Evolutionary conservation across 1,140 invertebrate species (phyloP), one percentile per base, ranked within the genome.

Genomic region (Pseudomyrmex dendroicus): DNA sequence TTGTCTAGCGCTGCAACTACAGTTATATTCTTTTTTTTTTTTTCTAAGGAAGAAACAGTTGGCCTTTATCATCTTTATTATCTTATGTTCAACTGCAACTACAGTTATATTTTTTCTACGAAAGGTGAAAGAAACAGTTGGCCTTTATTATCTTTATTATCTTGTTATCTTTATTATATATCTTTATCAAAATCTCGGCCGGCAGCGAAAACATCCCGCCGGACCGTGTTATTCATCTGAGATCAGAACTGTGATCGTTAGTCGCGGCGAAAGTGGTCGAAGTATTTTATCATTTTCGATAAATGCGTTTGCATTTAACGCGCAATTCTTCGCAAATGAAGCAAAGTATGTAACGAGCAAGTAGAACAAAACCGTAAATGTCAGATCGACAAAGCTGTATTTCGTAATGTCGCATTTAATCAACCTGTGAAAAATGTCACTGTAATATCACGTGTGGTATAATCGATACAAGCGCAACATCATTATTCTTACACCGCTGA

Each of bases 1-100:
- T 86, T 86, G 84, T 84, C 56, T 63, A 46, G n/a, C n/a, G 22
- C 57, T 59, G 52, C 22, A 15, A 44, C 54, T 46, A 82, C 82
- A 78, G 84, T 87, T 87, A 87, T 35, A 35, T 35, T 2, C 5
- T 5, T 35, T 2, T 35, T 5, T 35, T 35, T 35, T 35, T 35
- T 35, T 35, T 35, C 35, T 7, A 35, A 35, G 0, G 5, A 35
- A 35, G 7, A 35, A 35, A 35, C 35, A 35, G 5, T 35, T 35
- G 35, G 35, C 4, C 35, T 35, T 35, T 35, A 35, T 35, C 2
- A 35, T 35, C 35, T 35, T 25, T 4, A 35, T 35, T 35, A 35
- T 7, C 35, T 25, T 4, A 25, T 25, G 25, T 25, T 25, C 22
- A 22, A 25, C 2, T 25, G 25, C 1, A 4, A 25, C 25, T 25